Conservation (phyloP, 2,113 vertebrate genomes). For the Colistium nudipinnis region DNA sequence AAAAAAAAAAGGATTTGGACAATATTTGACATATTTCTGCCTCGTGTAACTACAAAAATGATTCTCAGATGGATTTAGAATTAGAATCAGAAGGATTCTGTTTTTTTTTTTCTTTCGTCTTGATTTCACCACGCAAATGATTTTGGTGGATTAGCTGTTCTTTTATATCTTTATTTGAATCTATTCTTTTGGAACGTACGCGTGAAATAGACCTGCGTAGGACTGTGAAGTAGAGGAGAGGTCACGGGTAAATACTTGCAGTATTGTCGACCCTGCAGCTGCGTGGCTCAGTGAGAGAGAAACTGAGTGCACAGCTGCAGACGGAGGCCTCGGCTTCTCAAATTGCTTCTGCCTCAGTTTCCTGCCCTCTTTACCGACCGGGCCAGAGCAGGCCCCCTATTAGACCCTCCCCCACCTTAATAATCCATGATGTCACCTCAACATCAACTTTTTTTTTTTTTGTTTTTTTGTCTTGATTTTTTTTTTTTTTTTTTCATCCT, state of each 20-base stretch:
- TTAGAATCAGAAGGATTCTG: no score
- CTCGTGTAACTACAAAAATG: not conserved
- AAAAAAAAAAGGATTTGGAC: slow-evolving; percentile 1
- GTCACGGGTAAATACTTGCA: slow-evolving; percentile 72
- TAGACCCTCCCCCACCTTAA: slow-evolving; percentile 72
- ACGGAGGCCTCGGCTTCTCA: slow-evolving; percentile 75
- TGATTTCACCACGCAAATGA: no score
- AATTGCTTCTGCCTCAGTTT: slow-evolving; percentile 80
- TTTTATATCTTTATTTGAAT: not conserved
- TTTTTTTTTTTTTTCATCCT: slow-evolving; percentile 22
- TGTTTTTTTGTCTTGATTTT: slow-evolving; percentile 60
- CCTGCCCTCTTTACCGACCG: slow-evolving; percentile 70
- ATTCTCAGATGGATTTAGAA: no score
- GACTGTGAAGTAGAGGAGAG: slow-evolving; percentile 69
- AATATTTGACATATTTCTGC: not conserved
- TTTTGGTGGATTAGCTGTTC: not conserved
- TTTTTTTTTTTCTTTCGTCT: no score
- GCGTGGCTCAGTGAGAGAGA: slow-evolving; percentile 58
- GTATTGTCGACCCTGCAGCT: slow-evolving; percentile 67
- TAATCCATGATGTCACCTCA: slow-evolving; percentile 80
- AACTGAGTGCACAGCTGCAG: slow-evolving; percentile 78
- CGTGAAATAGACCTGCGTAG: slow-evolving; percentile 38
- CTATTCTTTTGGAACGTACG: slow-evolving; percentile 16
- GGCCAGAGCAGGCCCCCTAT: slow-evolving; percentile 69
- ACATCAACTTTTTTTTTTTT: slow-evolving; percentile 66